Conservation (phyloP, 1,140 invertebrate genomes). For the Littorina saxatilis region DNA sequence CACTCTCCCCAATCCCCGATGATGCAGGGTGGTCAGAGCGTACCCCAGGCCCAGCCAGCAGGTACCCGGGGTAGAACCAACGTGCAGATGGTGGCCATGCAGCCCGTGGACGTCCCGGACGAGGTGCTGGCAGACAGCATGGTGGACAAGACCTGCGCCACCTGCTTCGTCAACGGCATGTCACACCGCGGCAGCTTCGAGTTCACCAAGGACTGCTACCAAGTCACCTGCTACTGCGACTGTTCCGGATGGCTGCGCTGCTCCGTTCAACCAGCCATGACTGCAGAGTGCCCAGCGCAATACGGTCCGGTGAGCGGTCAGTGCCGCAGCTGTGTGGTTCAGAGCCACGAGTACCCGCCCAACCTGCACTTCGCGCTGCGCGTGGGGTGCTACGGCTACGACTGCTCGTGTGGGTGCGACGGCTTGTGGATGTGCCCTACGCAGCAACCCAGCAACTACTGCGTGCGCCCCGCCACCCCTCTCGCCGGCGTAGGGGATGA, state of each 20-base stretch:
- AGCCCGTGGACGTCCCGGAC: neutral
- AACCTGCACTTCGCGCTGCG: conserved; percentile 48
- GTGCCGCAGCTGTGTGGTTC: conserved; percentile 44
- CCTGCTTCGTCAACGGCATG: conserved; percentile 30
- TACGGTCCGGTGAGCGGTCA: conserved; percentile 24
- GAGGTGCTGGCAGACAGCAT: neutral
- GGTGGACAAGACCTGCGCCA: conserved; percentile 15
- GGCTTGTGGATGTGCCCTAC: conserved; percentile 52
- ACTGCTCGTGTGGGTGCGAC: conserved; percentile 57
- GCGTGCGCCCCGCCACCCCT: conserved; percentile 21
- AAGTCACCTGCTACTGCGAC: conserved; percentile 46
- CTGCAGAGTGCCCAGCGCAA: conserved; percentile 12
- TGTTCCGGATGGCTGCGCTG: conserved; percentile 41
- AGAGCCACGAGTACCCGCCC: conserved; percentile 36
- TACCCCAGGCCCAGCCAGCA: neutral
- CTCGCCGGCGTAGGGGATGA: neutral
- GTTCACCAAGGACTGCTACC: conserved; percentile 40
- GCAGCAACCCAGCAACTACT: conserved; percentile 38
- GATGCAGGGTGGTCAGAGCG: too few species aligned
- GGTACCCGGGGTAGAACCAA: neutral
- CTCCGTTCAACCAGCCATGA: conserved; percentile 15
- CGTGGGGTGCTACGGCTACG: conserved; percentile 49
- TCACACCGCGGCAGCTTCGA: conserved; percentile 22
- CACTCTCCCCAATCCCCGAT: too few species aligned
- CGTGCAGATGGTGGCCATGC: conserved; percentile 6